Conservation (phyloP, 2,113 vertebrate species). For the Heliornis fulica region DNA sequence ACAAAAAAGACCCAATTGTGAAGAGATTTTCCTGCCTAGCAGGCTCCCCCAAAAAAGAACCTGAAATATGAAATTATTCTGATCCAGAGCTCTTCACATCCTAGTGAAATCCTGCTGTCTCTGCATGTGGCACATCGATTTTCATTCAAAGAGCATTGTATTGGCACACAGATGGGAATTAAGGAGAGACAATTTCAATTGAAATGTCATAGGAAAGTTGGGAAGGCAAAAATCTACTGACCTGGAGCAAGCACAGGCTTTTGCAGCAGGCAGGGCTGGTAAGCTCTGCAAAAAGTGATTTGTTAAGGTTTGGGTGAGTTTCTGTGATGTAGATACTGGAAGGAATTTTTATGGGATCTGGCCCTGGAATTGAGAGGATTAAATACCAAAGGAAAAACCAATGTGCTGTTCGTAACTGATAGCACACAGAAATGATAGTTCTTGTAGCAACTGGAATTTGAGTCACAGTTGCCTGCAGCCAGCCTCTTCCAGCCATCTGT, state of each 20-base stretch:
- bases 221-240: neutral
- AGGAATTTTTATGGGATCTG: conserved; percentile 72
- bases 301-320: conserved; percentile 55
- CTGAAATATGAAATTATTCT: neutral
- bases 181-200: neutral
- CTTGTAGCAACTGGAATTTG: conserved; percentile 41
- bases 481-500: neutral
- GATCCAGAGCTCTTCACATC: neutral
- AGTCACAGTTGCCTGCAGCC: neutral
- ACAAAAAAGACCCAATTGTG: neutral
- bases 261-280: conserved; percentile 23
- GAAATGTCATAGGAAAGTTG: neutral
- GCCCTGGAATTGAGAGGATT: conserved; percentile 37
- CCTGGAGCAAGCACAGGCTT: neutral
- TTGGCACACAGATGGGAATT: neutral
- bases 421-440: conserved; percentile 4
- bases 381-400: conserved; percentile 49
- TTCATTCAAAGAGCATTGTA: neutral
- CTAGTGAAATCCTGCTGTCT: neutral
- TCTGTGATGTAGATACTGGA: conserved; percentile 62
- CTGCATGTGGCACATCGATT: rapidly evolving
- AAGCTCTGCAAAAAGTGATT: conserved; percentile 59
- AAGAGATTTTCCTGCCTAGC: neutral
- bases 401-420: conserved; percentile 32
- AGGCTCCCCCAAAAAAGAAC: neutral